Evolutionary conservation across 2,113 vertebrate genomes (phyloP).

Genomic region (Corvus cornix): DNA sequence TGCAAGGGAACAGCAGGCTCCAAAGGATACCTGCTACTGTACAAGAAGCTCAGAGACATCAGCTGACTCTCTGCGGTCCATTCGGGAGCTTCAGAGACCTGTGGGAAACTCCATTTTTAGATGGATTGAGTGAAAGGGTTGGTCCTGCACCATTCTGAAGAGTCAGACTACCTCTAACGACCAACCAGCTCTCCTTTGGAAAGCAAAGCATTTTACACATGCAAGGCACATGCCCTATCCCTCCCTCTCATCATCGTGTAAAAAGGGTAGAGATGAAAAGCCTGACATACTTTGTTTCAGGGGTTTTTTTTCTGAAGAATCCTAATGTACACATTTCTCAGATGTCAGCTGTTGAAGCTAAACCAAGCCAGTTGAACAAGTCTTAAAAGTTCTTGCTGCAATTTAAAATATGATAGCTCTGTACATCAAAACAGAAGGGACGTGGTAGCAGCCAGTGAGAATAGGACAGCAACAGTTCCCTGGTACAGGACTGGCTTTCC

Average conservation of each 20-base stretch:
- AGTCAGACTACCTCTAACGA: not conserved
- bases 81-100: not conserved
- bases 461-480: not conserved
- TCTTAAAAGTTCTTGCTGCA: constrained; percentile 10
- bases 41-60: not conserved
- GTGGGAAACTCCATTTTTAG: not conserved
- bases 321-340: constrained; percentile 8
- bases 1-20: not conserved
- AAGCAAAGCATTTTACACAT: not conserved
- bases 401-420: not conserved
- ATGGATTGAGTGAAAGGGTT: not conserved
- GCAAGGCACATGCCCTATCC: not conserved
- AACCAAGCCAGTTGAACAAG: constrained; percentile 29
- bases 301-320: not conserved
- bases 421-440: not conserved
- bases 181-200: not conserved
- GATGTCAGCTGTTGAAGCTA: not conserved
- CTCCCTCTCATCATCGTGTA: not conserved
- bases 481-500: not conserved
- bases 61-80: not conserved
- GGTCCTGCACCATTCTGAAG: not conserved
- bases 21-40: not conserved
- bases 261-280: constrained; percentile 37
- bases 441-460: not conserved
- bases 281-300: not conserved